Base-by-base conservation (phyloP, 2,797 vertebrate species). In the Spinibarbus caldwelli region DNA sequence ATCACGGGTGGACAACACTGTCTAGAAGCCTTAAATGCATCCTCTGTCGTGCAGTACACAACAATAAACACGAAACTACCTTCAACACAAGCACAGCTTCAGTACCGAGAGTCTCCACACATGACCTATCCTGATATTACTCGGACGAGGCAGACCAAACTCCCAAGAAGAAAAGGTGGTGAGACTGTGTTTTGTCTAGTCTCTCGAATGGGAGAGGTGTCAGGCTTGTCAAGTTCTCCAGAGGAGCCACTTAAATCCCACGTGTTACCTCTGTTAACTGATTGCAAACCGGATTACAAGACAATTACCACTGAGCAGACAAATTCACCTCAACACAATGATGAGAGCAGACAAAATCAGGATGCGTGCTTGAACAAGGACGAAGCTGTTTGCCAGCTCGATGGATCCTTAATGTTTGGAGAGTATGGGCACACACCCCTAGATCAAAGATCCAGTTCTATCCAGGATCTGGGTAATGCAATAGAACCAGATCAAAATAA, bases 121-220 rank as follows among this genome's bases (percentile, higher is more conserved):
- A 72, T 87, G 31, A 72, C 29, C 3, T 75, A 78, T 62, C 86
- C 91, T 64, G 93, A 92, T 59, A 78, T 92, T 45, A 92, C 92
- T 12, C 92, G 90, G 82, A 92, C 90, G 75, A 92, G 91, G 62
- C 93, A 91, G 86, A 93, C 93, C 83, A 91, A 89, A 71, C 47
- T 91, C 11, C 90, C 90, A 59, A 95, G 91, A 89, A 94, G 92
- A 86, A 92, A 90, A 52, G 92, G 94, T 17, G 91, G 93, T 6
- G 79, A 94, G 91, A 95, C 94, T 4, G 90, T 95, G 82, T 96
- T 96, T 86, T 96, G 95, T 81, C 89, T 95, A 36, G 95, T 95
- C 76, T 96, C 95, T 73, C 91, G 94, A 78, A 93, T 91, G 82
- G 93, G 90, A 10, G 88, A 81, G 3, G 8, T 89, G 17, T 80